Conservation (phyloP, 2,113 vertebrate genomes). For the Vicugna pacos region DNA sequence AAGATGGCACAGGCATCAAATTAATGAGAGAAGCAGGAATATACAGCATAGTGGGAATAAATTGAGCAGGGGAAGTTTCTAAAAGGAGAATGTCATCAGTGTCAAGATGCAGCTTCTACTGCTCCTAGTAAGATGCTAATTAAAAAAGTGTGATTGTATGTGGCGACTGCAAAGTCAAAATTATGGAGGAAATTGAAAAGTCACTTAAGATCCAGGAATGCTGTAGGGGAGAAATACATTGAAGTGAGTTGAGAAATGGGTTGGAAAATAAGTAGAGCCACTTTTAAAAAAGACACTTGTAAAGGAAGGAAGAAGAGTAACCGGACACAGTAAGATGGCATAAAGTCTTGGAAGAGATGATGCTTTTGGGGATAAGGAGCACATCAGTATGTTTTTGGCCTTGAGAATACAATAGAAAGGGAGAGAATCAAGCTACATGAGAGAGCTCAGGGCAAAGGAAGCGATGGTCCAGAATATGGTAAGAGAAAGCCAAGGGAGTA, state of each 20-base stretch:
- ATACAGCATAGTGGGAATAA: not conserved
- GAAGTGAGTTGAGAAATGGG: not conserved
- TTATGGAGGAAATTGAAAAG: not conserved
- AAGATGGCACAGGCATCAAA: not conserved
- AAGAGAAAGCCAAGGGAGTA: not conserved
- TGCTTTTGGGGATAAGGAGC: not conserved
- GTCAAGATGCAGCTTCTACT: not conserved
- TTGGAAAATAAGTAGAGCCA: not conserved
- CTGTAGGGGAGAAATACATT: not conserved
- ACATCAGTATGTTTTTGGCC: not conserved
- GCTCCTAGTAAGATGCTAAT: not conserved
- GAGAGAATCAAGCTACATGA: not conserved
- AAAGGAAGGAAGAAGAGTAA: not conserved
- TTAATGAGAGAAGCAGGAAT: not conserved
- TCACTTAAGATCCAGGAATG: not conserved
- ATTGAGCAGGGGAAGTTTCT: not conserved
- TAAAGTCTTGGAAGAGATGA: not conserved
- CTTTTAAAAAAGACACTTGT: not conserved
- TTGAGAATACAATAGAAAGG: not conserved
- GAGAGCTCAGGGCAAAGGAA: not conserved
- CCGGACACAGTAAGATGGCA: not conserved
- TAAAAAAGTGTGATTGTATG: not conserved
- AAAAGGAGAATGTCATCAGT: not conserved
- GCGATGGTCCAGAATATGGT: not conserved
- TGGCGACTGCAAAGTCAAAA: not conserved